phyloP scores from a whole-genome alignment of 2,797 vertebrate species.

The Pantherophis vulpinus region DNA sequence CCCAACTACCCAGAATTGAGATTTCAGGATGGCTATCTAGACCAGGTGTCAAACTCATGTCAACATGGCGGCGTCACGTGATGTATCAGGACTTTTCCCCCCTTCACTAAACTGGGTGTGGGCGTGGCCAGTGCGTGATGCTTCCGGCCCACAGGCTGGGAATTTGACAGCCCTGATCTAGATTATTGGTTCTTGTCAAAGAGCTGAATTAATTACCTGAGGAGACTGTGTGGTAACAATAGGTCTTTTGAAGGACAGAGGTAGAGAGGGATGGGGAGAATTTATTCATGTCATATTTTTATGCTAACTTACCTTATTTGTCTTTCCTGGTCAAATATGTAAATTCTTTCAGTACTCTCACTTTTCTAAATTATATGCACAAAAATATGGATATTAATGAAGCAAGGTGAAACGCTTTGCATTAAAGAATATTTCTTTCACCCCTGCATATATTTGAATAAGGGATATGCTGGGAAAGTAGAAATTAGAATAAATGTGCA shows the following conservation, averaged over 20 bases:
- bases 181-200: neutral
- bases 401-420: neutral
- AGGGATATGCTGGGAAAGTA: neutral
- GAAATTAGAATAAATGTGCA: neutral
- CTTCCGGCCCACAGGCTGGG: accelerated
- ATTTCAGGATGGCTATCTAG: neutral
- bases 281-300: neutral
- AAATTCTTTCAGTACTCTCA: neutral
- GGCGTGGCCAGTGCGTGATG: accelerated
- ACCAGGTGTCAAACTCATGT: too few relatives aligned
- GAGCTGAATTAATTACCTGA: neutral
- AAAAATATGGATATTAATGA: neutral
- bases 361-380: conserved; percentile 1
- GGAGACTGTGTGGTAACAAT: neutral
- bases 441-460: neutral
- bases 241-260: neutral
- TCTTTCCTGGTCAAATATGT: neutral
- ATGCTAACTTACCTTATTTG: neutral
- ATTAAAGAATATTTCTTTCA: neutral
- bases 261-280: neutral
- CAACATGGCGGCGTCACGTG: accelerated
- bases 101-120: accelerated
- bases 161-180: neutral
- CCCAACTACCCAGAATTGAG: neutral
- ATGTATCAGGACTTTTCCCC: too few relatives aligned